These are phyloP conservation scores for Petrocephalus zakoni DNA, from an alignment of 2,113 vertebrate genomes.

Conservation along the genomic window DNA sequence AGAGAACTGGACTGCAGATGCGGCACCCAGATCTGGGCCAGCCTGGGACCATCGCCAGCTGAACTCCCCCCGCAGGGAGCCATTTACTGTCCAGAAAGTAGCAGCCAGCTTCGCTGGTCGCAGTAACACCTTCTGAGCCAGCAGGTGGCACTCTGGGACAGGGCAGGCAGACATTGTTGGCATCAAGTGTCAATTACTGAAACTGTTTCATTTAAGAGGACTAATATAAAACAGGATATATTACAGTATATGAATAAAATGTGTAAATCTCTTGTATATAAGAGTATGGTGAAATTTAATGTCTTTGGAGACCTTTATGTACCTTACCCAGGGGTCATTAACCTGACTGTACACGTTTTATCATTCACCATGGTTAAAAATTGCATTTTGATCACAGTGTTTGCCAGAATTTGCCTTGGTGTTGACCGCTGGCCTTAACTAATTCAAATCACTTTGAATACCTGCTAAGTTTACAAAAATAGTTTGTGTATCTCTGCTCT, in stretches of 20 bases:
- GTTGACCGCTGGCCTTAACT: background rate
- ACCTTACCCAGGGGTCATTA: background rate
- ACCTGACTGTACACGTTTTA: background rate
- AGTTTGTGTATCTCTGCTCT: background rate
- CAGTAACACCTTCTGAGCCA: conserved; percentile 52
- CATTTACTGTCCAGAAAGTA: conserved; percentile 49
- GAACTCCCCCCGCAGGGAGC: conserved; percentile 46
- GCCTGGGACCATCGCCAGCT: conserved; percentile 52
- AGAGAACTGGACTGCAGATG: conserved; percentile 57
- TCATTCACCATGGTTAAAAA: background rate
- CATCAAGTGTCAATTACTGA: background rate
- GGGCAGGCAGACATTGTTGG: background rate
- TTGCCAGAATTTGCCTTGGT: background rate
- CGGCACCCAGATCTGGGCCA: conserved; percentile 42
- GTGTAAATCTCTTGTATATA: background rate
- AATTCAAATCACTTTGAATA: background rate
- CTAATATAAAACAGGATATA: background rate
- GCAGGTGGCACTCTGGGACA: conserved; percentile 54
- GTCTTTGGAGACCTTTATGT: background rate
- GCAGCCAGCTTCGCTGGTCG: conserved; percentile 54
- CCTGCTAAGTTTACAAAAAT: background rate
- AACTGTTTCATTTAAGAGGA: background rate
- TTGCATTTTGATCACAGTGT: background rate
- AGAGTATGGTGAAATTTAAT: background rate
- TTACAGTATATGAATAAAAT: background rate